Base-by-base conservation (phyloP, 2,113 vertebrate genomes). In the Gobio gobio region DNA sequence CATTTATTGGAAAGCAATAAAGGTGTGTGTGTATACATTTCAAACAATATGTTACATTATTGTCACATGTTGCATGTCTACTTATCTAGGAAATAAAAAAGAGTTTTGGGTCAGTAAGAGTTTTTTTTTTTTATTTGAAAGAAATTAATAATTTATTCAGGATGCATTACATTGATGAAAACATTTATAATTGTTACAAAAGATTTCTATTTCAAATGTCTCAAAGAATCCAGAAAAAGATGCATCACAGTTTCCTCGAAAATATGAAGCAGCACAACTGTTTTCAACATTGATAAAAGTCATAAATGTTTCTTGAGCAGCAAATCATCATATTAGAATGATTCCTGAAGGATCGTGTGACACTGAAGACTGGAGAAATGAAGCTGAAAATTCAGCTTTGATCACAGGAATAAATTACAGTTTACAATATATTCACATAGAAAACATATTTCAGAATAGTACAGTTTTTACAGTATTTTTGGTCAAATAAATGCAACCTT, bases 311-410 rank as follows among this genome's bases (percentile, higher is more conserved):
- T 64, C 0, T 64, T 29, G 5, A 64, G 26, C 13, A 16, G 0
- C 29, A 66, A 66, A 68, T 68, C 64, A 20, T 1, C 29, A 10
- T 36, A 20, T 36, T 4, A 68, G 64, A 68, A 2, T 36, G 64
- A 68, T 68, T 66, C 20, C 29, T 68, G 14, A 68, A 68, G 64
- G 64, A 36, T 68, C 64, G 36, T 36, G 16, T 68, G 64, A 68
- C 29, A 20, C 64, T 68, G 29, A 59, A 59, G 22, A 66, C 63
- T 3, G 26, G 16, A 3, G 26, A 9, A 66, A 18, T 66, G 14
- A 66, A 18, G 14, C 63, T 33, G 63, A 18, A 36, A 18, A 66
- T 33, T 3, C 26, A 33, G 61, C 12, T 6, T 1, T 1, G 24
- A 63, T 63, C 24, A 63, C 12, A 29, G 14, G 0, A 66, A 66